Conservation (phyloP, 2,888 invertebrate genomes). For the Cyclophora albipunctata region DNA sequence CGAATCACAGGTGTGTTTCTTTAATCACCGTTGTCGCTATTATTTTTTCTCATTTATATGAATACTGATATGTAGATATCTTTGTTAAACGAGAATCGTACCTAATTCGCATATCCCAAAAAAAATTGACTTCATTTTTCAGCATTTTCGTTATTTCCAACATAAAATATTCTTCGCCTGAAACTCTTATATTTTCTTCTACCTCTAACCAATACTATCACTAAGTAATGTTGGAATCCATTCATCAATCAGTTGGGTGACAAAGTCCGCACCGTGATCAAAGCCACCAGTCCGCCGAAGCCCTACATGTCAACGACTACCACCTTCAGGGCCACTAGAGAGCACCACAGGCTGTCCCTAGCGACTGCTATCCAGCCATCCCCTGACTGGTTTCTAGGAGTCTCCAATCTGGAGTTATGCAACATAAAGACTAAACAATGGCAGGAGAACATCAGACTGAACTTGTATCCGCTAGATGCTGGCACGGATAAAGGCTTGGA, state of each 20-base stretch:
- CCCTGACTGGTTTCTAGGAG: conserved; percentile 98
- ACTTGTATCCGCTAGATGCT: conserved; percentile 95
- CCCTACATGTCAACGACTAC: conserved; percentile 44
- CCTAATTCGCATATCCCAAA: too few species aligned
- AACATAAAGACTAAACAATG: conserved; percentile 82
- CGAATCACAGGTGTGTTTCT: conserved; percentile 33
- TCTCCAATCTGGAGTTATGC: conserved; percentile 92
- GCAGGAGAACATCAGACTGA: conserved; percentile 85
- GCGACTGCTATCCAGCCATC: conserved; percentile 69
- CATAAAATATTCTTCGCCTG: too few species aligned
- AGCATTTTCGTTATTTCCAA: too few species aligned
- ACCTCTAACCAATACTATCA: too few species aligned
- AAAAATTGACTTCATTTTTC: too few species aligned
- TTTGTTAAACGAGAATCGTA: too few species aligned
- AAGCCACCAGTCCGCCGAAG: conserved; percentile 48
- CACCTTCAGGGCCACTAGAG: conserved; percentile 48
- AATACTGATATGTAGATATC: too few species aligned
- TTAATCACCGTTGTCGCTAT: neutral
- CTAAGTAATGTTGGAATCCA: too few species aligned
- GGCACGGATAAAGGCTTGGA: conserved; percentile 95
- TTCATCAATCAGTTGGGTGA: conserved; percentile 32
- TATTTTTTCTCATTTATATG: too few species aligned
- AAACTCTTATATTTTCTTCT: too few species aligned
- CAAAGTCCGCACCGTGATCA: conserved; percentile 56
- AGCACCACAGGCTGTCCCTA: conserved; percentile 54